phyloP scores from a whole-genome alignment of 2,113 vertebrate species.

The Arizona elegans region DNA sequence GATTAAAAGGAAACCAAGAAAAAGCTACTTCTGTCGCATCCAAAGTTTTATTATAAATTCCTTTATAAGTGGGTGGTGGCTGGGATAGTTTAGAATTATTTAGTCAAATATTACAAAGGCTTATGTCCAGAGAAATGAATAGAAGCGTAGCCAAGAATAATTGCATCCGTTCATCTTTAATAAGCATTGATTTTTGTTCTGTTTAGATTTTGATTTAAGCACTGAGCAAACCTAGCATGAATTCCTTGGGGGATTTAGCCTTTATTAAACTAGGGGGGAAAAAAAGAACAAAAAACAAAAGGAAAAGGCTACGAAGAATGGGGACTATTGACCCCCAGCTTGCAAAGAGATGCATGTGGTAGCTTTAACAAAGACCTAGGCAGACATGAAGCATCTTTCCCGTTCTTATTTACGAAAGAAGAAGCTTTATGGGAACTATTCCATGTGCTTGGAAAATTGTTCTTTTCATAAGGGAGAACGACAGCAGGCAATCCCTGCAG shows the following conservation, averaged over 20 bases:
- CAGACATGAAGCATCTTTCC: neutral
- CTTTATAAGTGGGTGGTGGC: too few species aligned
- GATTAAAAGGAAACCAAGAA: neutral
- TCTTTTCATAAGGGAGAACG: neutral
- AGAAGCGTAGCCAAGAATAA: constrained; percentile 33
- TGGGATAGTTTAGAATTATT: neutral
- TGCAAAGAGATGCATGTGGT: neutral
- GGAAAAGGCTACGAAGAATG: constrained; percentile 20
- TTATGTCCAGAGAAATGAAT: constrained; percentile 7
- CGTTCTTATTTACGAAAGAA: neutral
- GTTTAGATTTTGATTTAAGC: constrained; percentile 28
- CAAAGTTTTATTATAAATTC: neutral
- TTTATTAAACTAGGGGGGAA: constrained; percentile 21
- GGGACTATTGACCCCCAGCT: constrained; percentile 17
- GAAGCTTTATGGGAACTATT: constrained; percentile 3
- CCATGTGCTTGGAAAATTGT: neutral
- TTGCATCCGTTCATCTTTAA: constrained; percentile 28
- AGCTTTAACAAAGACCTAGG: neutral
- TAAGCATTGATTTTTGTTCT: constrained; percentile 27
- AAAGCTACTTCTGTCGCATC: neutral
- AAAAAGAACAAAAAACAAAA: neutral
- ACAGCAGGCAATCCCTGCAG: neutral
- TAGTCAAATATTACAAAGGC: constrained; percentile 20
- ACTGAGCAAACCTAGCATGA: constrained; percentile 14
- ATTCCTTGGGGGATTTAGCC: constrained; percentile 12